phyloP scores from a whole-genome alignment of 2,113 vertebrate species.

The Ailurus styani region DNA sequence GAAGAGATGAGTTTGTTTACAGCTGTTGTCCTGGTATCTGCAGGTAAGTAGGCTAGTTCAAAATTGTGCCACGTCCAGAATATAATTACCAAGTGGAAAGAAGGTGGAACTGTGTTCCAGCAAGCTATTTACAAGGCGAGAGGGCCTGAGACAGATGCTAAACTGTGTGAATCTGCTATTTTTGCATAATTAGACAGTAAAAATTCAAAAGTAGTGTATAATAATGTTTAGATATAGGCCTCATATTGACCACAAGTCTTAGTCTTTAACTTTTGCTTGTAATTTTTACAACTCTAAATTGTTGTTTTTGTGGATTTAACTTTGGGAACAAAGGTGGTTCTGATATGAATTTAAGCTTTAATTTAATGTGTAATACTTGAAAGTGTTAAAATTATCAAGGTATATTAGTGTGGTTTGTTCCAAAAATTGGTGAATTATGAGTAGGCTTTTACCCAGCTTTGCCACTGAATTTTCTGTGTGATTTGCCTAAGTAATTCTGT shows the following conservation, averaged over 20 bases:
- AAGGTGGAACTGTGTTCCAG: neutral
- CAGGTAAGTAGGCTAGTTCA: slow-evolving; percentile 85
- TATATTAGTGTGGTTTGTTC: neutral
- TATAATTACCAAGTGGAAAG: neutral
- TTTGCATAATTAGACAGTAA: neutral
- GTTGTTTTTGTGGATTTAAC: neutral
- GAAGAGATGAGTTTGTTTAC: slow-evolving; percentile 98
- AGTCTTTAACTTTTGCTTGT: neutral
- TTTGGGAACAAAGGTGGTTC: neutral
- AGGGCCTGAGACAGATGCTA: neutral
- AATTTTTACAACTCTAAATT: neutral
- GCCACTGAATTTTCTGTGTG: neutral
- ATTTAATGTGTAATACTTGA: slow-evolving; percentile 4
- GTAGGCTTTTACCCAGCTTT: neutral
- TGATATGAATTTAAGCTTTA: neutral
- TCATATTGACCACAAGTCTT: neutral
- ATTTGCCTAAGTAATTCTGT: neutral
- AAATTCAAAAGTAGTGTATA: neutral
- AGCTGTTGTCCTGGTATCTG: slow-evolving; percentile 96
- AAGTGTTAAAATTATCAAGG: neutral
- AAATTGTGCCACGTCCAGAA: neutral
- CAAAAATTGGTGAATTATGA: neutral
- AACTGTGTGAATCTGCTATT: neutral
- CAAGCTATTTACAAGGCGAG: fast-evolving
- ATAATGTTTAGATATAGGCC: neutral